phyloP scores from a whole-genome alignment of 2,888 invertebrate species.

The Drosophila cracens region DNA sequence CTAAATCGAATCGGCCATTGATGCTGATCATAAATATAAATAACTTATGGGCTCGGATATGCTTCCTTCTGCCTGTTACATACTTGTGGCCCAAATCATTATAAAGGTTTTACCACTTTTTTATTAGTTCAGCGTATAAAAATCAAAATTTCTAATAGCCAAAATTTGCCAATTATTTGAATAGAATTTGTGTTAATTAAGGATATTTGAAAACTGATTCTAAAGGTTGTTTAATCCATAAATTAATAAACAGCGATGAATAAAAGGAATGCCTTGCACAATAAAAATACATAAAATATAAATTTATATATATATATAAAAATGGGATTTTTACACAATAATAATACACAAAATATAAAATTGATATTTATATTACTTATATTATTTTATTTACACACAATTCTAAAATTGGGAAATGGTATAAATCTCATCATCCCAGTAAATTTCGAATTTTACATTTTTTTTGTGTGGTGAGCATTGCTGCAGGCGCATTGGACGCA shows the following conservation, averaged over 20 bases:
- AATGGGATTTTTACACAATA: no score
- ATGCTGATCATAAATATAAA: not conserved
- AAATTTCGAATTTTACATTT: constrained; percentile 27
- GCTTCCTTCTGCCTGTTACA: not conserved
- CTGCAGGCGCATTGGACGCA: not conserved
- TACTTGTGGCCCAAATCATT: not conserved
- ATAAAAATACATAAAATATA: no score
- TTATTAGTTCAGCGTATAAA: not conserved
- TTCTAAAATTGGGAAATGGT: not conserved
- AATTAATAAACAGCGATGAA: not conserved
- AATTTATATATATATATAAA: no score
- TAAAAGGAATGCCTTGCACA: no score
- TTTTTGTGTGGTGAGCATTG: constrained; percentile 24
- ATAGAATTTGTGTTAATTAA: not conserved
- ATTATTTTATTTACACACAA: not conserved
- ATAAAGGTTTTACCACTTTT: no score
- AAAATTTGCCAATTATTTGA: not conserved
- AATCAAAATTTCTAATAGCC: no score
- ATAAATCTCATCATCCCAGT: not conserved
- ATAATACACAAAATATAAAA: not conserved
- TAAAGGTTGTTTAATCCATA: not conserved
- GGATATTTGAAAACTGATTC: not conserved
- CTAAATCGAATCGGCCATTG: not conserved
- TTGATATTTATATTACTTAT: not conserved
- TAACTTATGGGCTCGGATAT: not conserved